Conservation (phyloP, 2,113 vertebrate genomes). For the Charina bottae region DNA sequence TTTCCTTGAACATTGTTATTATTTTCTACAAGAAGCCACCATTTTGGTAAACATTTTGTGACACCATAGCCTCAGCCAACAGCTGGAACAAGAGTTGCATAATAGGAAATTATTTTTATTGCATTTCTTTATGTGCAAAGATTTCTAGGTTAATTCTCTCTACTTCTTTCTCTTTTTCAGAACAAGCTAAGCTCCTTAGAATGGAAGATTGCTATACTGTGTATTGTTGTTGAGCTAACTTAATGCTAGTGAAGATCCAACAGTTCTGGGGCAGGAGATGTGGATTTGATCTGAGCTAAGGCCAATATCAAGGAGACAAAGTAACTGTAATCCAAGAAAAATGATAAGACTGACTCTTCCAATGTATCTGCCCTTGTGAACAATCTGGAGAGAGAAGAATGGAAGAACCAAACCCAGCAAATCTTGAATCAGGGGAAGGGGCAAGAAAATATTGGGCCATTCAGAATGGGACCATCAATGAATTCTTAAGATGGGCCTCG, state of each 20-base stretch:
- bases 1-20: not conserved
- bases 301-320: not conserved
- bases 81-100: not conserved
- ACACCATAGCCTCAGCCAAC: not conserved
- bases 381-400: conserved; percentile 5
- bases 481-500: conserved; percentile 12
- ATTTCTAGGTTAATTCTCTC: not conserved
- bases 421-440: not conserved
- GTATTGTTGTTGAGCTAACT: not conserved
- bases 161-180: not conserved
- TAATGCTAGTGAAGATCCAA: not conserved
- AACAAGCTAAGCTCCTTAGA: not conserved
- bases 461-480: conserved; percentile 2
- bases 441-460: not conserved
- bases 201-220: not conserved
- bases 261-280: not conserved
- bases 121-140: not conserved
- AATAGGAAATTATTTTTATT: not conserved
- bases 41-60: not conserved
- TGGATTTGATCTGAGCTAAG: not conserved
- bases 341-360: not conserved
- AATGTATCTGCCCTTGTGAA: not conserved
- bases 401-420: not conserved
- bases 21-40: not conserved
- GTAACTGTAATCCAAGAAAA: not conserved